Evolutionary conservation across 2,797 vertebrate species (phyloP).

Genomic region (Geotrypetes seraphini): DNA sequence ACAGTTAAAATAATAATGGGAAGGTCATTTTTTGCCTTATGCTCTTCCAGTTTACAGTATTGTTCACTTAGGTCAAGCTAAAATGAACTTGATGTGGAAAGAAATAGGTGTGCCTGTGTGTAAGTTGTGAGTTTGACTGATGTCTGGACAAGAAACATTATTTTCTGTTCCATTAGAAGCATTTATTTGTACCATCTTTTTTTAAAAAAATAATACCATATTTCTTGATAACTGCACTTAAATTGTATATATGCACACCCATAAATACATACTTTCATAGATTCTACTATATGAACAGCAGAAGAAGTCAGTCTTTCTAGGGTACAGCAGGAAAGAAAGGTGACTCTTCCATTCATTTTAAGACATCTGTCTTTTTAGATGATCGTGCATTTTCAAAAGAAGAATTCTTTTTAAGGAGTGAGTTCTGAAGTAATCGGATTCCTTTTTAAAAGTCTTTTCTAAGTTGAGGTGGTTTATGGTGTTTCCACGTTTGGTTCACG

Average conservation of each 20-base stretch:
- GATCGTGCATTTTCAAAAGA: conserved; percentile 25
- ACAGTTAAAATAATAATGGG: conserved; percentile 35
- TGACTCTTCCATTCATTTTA: too few species aligned
- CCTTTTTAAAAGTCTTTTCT: conserved; percentile 18
- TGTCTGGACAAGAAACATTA: conserved; percentile 41
- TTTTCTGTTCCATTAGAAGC: conserved; percentile 41
- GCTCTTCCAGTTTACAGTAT: conserved; percentile 57
- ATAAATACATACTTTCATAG: too few species aligned
- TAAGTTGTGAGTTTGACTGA: conserved; percentile 41
- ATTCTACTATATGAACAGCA: too few species aligned
- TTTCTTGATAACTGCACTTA: conserved; percentile 2
- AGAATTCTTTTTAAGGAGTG: conserved; percentile 32
- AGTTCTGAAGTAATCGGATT: conserved; percentile 39
- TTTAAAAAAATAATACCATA: background rate
- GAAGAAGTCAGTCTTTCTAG: too few species aligned
- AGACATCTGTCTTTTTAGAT: conserved; percentile 31
- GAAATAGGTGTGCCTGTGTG: conserved; percentile 52
- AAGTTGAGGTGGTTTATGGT: conserved; percentile 18
- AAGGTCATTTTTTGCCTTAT: conserved; percentile 56
- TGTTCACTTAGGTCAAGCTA: conserved; percentile 29
- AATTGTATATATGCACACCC: background rate
- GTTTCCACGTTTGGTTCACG: conserved; percentile 30
- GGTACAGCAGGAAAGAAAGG: background rate
- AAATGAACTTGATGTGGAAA: conserved; percentile 32
- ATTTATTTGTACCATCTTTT: conserved; percentile 4